Evolutionary conservation across 2,888 invertebrate genomes (phyloP), one percentile per base, ranked within the genome.

Genomic region (Acleris laterana): DNA sequence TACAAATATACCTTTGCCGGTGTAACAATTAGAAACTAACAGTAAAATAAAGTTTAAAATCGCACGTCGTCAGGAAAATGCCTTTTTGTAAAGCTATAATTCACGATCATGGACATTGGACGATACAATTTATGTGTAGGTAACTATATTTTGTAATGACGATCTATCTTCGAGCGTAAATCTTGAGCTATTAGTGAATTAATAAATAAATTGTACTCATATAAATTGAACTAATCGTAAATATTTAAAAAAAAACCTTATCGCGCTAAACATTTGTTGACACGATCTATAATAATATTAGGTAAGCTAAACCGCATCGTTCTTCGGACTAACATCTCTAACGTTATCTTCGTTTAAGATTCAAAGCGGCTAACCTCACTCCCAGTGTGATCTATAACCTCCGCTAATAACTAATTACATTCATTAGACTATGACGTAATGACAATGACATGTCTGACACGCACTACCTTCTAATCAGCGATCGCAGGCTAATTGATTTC

Each of bases 361-460:
- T 57, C 22, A n/a, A 44, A 46, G 20, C 48, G 17, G 2, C 7
- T 9, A 17, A 48, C 38, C 13, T 17, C 25, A 17, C 16, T 25
- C 48, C 1, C 38, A 9, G n/a, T 22, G 3, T 65, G 17, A 42
- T 55, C 28, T 60, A 9, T 19, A 32, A 22, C 50, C 55, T 63
- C 32, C 49, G 19, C 46, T 62, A 20, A 44, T 65, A 64, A 61
- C 61, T 61, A 57, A 66, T 61, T 66, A 66, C 38, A 38, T 55
- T 49, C 38, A 56, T 62, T 62, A 52, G 46, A 61, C 22, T 52
- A 51, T 57, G 46, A 52, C 51, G 61, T 57, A 65, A 65, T 62
- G 61, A 66, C 66, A 66, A 57, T 61, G 66, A 62, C 56, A 46
- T 66, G 61, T 57, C 56, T 62, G 61, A 57, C 66, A 66, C 32